Evolutionary conservation across 2,797 vertebrate genomes (phyloP).

Genomic region (Darevskia mixta): DNA sequence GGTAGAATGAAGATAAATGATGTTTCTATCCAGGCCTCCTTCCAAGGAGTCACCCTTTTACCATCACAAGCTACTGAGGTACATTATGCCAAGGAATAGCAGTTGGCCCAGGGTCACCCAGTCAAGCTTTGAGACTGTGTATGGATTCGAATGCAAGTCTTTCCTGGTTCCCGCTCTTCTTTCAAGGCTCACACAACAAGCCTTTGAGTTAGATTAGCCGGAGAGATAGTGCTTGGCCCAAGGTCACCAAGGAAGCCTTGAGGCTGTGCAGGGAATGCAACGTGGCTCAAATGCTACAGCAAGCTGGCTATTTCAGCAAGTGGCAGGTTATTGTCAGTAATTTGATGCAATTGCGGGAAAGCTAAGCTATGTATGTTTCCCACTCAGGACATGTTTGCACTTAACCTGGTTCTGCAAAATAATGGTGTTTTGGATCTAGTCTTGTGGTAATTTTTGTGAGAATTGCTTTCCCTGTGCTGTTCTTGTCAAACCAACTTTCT

Average conservation of each 20-base stretch:
- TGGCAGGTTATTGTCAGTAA: not conserved
- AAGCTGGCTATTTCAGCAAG: not conserved
- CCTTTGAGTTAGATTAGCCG: not conserved
- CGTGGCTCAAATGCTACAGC: not conserved
- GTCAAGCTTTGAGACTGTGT: not conserved
- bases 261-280: not conserved
- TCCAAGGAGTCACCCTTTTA: not conserved
- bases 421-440: not conserved
- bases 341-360: conserved; percentile 19
- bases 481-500: not conserved
- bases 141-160: not conserved
- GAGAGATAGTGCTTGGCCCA: not conserved
- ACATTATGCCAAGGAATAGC: not conserved
- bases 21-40: not conserved
- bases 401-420: not conserved
- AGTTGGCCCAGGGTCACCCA: not conserved
- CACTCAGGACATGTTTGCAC: conserved; percentile 18
- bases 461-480: not conserved
- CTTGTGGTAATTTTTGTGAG: no score
- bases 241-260: not conserved
- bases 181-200: not conserved
- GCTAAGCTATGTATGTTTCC: conserved; percentile 33
- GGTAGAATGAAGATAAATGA: not conserved
- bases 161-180: not conserved
- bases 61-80: not conserved